A percentile compares a stretch with the other conserved stretches of the same genome.
Conservation (phyloP, 2,113 vertebrate genomes). For the Myxocyprinus asiaticus region DNA sequence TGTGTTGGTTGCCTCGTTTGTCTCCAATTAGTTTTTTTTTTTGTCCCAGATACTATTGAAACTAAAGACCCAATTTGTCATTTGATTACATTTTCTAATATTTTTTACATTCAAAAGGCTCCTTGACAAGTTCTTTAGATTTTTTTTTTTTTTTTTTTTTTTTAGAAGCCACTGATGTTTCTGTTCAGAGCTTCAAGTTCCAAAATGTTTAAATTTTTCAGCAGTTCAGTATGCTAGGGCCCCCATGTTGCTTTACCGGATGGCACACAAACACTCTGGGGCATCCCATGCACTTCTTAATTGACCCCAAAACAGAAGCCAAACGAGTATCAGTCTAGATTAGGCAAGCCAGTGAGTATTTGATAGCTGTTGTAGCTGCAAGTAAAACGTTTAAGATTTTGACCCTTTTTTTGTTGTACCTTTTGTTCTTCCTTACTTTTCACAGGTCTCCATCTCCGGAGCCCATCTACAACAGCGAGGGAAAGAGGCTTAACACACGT, state of each 20-base stretch:
- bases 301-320: conserved; percentile 17
- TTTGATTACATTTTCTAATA: too few species aligned
- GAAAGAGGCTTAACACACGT: conserved; percentile 89
- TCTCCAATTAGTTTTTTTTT: not conserved
- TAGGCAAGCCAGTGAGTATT: conserved; percentile 29
- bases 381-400: conserved; percentile 1
- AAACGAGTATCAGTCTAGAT: conserved; percentile 19
- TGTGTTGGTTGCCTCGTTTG: conserved; percentile 41
- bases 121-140: not conserved
- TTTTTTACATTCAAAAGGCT: not conserved
- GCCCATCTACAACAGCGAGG: conserved; percentile 95
- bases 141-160: too few species aligned
- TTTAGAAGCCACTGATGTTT: too few species aligned
- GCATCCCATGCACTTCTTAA: conserved; percentile 30
- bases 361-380: not conserved
- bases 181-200: too few species aligned
- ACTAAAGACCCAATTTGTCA: too few species aligned
- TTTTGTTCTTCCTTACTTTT: conserved; percentile 35
- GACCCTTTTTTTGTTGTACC: not conserved
- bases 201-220: too few species aligned
- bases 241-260: not conserved
- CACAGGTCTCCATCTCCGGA: conserved; percentile 91
- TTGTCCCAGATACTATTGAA: too few species aligned
- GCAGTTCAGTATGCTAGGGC: too few species aligned
- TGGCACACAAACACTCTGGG: conserved; percentile 12